Conservation (phyloP, 2,797 vertebrate species). For the Hyperoplus lanceolatus region DNA sequence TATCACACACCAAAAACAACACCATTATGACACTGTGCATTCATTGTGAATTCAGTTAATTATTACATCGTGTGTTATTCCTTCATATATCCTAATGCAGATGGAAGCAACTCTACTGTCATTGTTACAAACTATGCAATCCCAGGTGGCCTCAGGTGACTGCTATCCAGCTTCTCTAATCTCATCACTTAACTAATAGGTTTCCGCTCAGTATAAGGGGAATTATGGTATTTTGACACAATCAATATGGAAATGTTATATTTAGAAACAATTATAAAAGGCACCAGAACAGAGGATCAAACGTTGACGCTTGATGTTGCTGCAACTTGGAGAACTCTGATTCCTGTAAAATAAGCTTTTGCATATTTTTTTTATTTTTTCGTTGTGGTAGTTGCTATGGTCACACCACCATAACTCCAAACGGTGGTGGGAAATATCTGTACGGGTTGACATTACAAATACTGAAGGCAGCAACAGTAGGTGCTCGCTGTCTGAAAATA, state of each 20-base stretch:
- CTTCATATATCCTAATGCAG: conserved; percentile 1
- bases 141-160: background rate
- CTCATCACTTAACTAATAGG: background rate
- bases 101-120: background rate
- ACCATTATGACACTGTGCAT: conserved; percentile 14
- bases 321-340: background rate
- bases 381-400: conserved; percentile 14
- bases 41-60: background rate
- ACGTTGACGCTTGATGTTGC: background rate
- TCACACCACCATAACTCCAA: background rate
- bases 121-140: background rate
- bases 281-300: background rate
- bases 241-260: background rate
- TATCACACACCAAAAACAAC: background rate
- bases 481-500: background rate
- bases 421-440: conserved; percentile 1
- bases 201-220: background rate
- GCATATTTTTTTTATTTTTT: background rate
- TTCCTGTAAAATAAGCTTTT: background rate
- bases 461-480: background rate
- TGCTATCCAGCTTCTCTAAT: background rate
- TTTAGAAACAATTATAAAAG: background rate
- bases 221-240: background rate
- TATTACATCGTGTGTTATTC: conserved; percentile 7
- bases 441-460: conserved; percentile 1